Evolutionary conservation across 2,113 vertebrate species (phyloP).

Genomic region (Mustelus asterias): DNA sequence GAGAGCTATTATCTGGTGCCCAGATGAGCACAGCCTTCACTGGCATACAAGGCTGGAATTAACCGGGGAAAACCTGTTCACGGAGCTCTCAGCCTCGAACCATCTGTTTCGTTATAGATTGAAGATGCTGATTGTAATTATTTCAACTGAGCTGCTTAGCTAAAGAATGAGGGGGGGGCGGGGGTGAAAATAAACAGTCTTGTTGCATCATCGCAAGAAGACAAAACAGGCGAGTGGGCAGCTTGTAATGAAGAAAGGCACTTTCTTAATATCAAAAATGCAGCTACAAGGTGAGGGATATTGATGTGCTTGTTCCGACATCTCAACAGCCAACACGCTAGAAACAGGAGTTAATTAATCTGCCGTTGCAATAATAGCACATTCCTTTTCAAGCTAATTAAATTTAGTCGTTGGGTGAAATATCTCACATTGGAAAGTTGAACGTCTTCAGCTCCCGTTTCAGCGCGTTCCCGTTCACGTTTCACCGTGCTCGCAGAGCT

Average conservation of each 20-base stretch:
- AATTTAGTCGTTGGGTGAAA: not conserved
- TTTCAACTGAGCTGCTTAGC: not conserved
- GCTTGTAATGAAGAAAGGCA: not conserved
- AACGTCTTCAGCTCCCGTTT: not conserved
- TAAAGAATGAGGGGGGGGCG: too few relatives aligned
- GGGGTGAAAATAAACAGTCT: not conserved
- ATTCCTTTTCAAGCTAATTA: not conserved
- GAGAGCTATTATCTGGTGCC: not conserved
- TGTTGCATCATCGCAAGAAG: not conserved
- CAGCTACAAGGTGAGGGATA: not conserved
- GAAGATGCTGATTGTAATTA: not conserved
- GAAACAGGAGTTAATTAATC: not conserved
- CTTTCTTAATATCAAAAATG: not conserved
- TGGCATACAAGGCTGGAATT: not conserved
- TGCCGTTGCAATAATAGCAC: not conserved
- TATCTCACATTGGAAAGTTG: not conserved
- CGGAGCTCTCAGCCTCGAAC: not conserved
- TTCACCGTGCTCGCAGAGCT: not conserved
- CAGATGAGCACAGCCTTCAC: not conserved
- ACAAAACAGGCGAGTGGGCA: not conserved
- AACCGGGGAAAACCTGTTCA: not conserved
- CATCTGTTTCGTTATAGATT: not conserved
- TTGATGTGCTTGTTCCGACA: not conserved
- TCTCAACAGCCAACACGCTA: not conserved
- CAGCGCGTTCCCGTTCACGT: not conserved